Evolutionary conservation across 2,888 invertebrate species (phyloP).

Genomic region (Lepidochitona cinerea): DNA sequence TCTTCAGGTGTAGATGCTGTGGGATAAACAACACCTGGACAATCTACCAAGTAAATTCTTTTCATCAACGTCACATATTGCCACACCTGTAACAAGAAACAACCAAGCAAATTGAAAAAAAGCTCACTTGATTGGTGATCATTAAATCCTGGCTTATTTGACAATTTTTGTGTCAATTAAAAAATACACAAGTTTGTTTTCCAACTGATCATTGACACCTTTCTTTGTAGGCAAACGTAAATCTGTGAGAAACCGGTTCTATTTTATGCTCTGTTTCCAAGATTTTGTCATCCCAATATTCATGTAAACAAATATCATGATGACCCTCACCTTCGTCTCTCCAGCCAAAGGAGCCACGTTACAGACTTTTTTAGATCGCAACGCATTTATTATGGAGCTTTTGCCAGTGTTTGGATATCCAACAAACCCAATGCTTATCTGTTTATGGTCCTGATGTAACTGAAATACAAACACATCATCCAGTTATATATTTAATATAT

Average conservation of each 20-base stretch:
- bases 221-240: too few species aligned
- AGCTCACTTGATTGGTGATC: too few species aligned
- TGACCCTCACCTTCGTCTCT: constrained; percentile 73
- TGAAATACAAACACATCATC: constrained; percentile 28
- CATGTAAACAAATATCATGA: neutral
- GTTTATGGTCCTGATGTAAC: constrained; percentile 95
- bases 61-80: constrained; percentile 99
- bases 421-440: constrained; percentile 98
- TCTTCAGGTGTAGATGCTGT: constrained; percentile 90
- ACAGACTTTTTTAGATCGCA: constrained; percentile 92
- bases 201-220: too few species aligned
- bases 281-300: too few species aligned
- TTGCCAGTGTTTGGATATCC: constrained; percentile 99
- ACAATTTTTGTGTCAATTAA: too few species aligned
- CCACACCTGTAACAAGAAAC: constrained; percentile 81
- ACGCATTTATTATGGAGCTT: constrained; percentile 97
- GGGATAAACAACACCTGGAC: constrained; percentile 98
- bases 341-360: constrained; percentile 99
- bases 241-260: too few species aligned
- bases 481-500: too few species aligned
- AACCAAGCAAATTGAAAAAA: too few species aligned
- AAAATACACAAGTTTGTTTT: too few species aligned
- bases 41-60: constrained; percentile 96
- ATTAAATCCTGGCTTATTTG: too few species aligned
- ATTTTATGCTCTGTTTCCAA: too few species aligned